These are phyloP conservation scores for Triplophysa yarkandensis DNA, from an alignment of 2,797 vertebrate species.

Conservation along the genomic window DNA sequence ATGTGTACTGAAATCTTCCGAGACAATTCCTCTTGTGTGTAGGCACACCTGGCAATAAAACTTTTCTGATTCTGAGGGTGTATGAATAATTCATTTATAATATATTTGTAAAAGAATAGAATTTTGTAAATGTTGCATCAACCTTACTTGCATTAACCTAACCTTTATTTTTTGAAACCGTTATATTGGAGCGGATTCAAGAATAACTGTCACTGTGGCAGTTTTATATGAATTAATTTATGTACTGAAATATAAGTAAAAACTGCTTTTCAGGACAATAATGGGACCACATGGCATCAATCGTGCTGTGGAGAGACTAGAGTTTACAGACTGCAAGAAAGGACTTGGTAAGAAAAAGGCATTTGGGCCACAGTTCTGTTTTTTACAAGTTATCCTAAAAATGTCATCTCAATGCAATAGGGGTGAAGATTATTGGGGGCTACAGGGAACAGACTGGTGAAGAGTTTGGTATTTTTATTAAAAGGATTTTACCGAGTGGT, in stretches of 20 bases:
- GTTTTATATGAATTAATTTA: background rate
- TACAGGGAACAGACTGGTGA: constrained; percentile 79
- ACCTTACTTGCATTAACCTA: background rate
- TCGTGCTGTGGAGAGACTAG: constrained; percentile 79
- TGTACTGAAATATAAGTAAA: background rate
- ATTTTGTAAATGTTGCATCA: background rate
- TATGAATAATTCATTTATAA: too few species aligned
- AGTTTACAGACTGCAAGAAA: constrained; percentile 81
- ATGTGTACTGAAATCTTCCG: too few species aligned
- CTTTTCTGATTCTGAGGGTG: too few species aligned
- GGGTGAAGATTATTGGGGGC: constrained; percentile 86
- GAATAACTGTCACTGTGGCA: background rate
- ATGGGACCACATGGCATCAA: constrained; percentile 87
- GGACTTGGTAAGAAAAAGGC: constrained; percentile 79
- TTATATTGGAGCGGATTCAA: background rate
- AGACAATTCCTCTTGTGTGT: too few species aligned
- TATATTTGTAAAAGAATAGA: background rate
- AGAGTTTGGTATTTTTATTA: constrained; percentile 86
- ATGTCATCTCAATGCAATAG: constrained; percentile 61
- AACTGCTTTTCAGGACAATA: constrained; percentile 76
- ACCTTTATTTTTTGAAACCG: background rate
- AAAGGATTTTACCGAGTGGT: constrained; percentile 80
- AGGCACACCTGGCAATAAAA: too few species aligned
- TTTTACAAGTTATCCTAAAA: constrained; percentile 3
- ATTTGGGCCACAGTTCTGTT: background rate